Base-by-base conservation (phyloP, 2,888 invertebrate species). In the Agrotis exclamationis region DNA sequence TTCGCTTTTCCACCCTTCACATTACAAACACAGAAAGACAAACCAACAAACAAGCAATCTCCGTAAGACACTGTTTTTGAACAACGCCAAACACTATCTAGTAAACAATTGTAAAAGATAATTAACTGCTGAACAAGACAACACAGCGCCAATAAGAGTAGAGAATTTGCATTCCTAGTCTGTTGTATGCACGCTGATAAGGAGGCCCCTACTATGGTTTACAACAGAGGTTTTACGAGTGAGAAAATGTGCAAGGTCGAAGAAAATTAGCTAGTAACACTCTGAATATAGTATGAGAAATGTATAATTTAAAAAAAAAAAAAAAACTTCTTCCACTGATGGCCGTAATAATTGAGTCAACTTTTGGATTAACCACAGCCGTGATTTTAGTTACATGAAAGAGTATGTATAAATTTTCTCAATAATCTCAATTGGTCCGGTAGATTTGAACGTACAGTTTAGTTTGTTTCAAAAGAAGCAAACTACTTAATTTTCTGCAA, bases 181-280 rank as follows among this genome's bases (percentile, higher is more conserved):
- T 81, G 83, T 88, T 87, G 84, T 86, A 85, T 87, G 86, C 86
- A 84, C 83, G 83, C 67, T 88, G 89, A 88, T 88, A 88, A 84
- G 82, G 44, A 28, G 0, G 14, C 57, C 72, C 73, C 60, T 85
- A 85, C 86, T 39, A 56, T 48, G 18, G 13, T 59, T 57, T 9
- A 2, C 22, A 20, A 28, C 28, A n/a, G 58, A 13, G n/a, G 1
- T 48, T 20, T 59, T 4, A 28, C 7, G 18, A 28, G 24, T 44
- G 50, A 57, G 22, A 39, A 48, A 53, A 16, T 22, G 4, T 11
- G 39, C 9, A 33, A 33, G 33, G 33, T 9, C 33, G 33, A 9
- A 33, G 33, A 33, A 39, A 11, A 39, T 39, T 39, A 39, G 39
- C 39, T 39, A 11, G 39, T 39, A 39, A 39, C 39, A 39, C 11